Evolutionary conservation across 2,113 vertebrate genomes (phyloP).

Genomic region (Poicephalus meyeri): DNA sequence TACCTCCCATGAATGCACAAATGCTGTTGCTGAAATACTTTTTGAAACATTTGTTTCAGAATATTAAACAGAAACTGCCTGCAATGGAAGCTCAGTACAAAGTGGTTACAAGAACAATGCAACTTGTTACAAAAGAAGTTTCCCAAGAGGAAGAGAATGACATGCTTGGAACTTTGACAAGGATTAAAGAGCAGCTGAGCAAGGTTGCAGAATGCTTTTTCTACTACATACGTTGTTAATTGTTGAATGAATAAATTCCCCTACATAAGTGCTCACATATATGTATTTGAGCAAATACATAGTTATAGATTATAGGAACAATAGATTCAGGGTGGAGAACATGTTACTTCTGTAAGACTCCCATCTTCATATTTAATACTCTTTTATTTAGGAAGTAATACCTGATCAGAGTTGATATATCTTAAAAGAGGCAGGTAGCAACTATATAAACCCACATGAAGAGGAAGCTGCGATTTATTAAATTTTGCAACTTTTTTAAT

Average conservation of each 20-base stretch:
- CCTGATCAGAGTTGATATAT: background rate
- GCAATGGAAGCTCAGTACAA: conserved; percentile 91
- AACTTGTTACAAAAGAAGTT: conserved; percentile 86
- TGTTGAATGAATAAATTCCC: background rate
- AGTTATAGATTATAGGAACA: background rate
- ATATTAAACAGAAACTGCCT: conserved; percentile 87
- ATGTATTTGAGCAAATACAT: background rate
- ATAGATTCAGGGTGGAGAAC: background rate
- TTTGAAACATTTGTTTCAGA: conserved; percentile 70
- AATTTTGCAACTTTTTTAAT: background rate
- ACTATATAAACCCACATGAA: background rate
- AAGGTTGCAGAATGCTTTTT: conserved; percentile 75
- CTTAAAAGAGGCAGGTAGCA: background rate
- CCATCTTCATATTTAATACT: background rate
- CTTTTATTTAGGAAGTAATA: background rate
- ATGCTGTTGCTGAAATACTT: background rate
- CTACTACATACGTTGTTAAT: background rate
- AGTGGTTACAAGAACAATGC: conserved; percentile 80
- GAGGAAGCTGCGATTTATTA: background rate
- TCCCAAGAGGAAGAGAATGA: conserved; percentile 82
- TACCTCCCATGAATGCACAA: background rate
- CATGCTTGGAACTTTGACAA: conserved; percentile 81
- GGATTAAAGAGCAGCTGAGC: conserved; percentile 86
- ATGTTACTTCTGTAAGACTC: background rate
- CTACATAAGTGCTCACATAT: background rate